Base-by-base conservation (phyloP, 2,113 vertebrate genomes). In the Ornithorhynchus anatinus region DNA sequence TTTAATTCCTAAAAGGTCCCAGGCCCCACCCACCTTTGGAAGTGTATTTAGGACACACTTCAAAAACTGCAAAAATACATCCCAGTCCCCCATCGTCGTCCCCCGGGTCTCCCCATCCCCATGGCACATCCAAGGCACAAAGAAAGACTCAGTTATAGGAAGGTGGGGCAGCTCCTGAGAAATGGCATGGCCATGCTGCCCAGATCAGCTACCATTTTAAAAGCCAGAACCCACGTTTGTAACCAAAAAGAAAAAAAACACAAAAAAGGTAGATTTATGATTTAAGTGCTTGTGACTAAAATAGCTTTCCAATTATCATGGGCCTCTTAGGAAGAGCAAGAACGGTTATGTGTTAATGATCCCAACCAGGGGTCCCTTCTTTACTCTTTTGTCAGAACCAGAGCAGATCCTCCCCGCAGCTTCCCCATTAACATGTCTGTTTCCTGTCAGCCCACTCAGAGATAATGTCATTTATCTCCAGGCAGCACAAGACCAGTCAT, bases 401-500 rank as follows among this genome's bases (percentile, higher is more conserved):
- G 27, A 85, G 90, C 89, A 92, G 89, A 91, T 89, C 91, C 89
- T 91, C 92, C 93, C 93, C 16, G 84, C 91, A 91, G 94, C 89
- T 92, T 92, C 87, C 86, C 91, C 89, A 95, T 94, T 93, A 93
- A 93, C 92, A 93, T 92, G 94, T 93, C 94, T 95, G 94, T 93
- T 94, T 94, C 94, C 92, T 94, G 93, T 95, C 94, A 94, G 91
- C 89, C 91, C 88, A 92, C 92, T 94, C 91, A 90, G 90, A 95
- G 94, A 95, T 94, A 95, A 93, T 92, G 93, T 91, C 93, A 94
- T 94, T 94, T 95, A 95, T 94, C 93, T 92, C 88, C 51, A 82
- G 88, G 88, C 85, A 75, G 91, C 94, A 94, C 92, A 94, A 94
- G 92, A 91, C 89, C 87, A 87, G 91, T 92, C 92, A 95, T 93